Evolutionary conservation across 2,113 vertebrate genomes (phyloP), one percentile per base, ranked within the genome.

Genomic region (Rallus limicola): DNA sequence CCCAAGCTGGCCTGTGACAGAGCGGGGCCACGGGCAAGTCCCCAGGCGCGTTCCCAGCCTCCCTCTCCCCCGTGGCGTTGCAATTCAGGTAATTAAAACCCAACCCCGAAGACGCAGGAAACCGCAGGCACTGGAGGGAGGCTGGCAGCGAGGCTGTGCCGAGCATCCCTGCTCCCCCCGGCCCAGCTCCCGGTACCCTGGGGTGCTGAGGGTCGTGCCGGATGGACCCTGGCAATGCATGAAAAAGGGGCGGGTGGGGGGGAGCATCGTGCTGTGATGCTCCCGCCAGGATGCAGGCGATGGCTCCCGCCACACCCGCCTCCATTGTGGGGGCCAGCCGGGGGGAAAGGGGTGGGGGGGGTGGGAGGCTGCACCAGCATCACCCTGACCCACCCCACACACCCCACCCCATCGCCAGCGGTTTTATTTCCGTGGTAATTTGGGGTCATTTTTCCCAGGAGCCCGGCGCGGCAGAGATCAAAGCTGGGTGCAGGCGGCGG

Each of bases 71-170:
- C 24, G 48, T 87, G 94, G 92, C 92, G 36, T 88, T 86, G 86
- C 86, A 72, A 92, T 93, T 92, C 96, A 96, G 95, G 96, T 96
- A 96, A 96, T 97, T 95, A 97, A 97, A 96, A 95, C 92, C 93
- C 95, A 94, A 25, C 86, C 91, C 80, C 31, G 52, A 95, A 94
- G 86, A 86, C 6, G 86, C 95, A 95, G 95, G 92, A 92, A 97
- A 88, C 95, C 83, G 69, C 96, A 96, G 91, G 93, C 89, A 21
- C 92, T 86, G 89, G 76, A 77, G 64, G 34, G 76, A 92, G 91
- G 64, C 76, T 13, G 74, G 1, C 2, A 14, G 59, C 9, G 38
- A 86, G 70, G 84, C 80, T n/a, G 38, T 70, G 84, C 60, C 12
- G 38, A 62, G 78, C 55, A 52, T 60, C 82, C 62, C 58, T 2